Percentiles rank a stretch among this genome's conserved stretches.
Evolutionary conservation across 2,888 invertebrate species (phyloP).

Genomic region (Apocheima hispidaria): DNA sequence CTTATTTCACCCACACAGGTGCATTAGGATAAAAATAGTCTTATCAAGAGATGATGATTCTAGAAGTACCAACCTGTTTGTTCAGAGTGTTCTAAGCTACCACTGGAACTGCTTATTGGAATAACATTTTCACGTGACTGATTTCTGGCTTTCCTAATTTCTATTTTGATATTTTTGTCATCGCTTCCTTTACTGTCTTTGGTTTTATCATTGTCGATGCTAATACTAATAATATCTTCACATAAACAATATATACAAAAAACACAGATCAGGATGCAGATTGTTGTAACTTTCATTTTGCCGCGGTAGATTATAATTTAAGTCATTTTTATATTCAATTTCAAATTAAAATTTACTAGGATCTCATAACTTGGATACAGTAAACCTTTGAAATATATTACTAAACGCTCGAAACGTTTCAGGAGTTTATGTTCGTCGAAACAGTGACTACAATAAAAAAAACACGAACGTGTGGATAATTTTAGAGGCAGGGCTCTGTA

Average conservation of each 20-base stretch:
- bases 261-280: conserved; percentile 29
- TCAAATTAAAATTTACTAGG: conserved; percentile 39
- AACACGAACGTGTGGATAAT: not conserved
- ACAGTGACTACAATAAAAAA: not conserved
- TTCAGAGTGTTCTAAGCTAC: conserved; percentile 15
- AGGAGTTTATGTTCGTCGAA: conserved; percentile 7
- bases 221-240: conserved; percentile 20
- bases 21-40: not conserved
- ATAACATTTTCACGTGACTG: not conserved
- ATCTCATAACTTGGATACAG: conserved; percentile 27
- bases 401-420: conserved; percentile 9
- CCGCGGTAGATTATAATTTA: conserved; percentile 4
- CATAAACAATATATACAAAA: conserved; percentile 17
- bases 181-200: conserved; percentile 27
- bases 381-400: conserved; percentile 14
- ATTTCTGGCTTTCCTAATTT: conserved; percentile 12
- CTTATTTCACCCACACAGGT: not conserved
- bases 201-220: conserved; percentile 22
- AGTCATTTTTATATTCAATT: conserved; percentile 12
- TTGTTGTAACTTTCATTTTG: conserved; percentile 25
- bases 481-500: conserved; percentile 2
- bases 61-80: conserved; percentile 8
- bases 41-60: not conserved
- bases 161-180: conserved; percentile 16
- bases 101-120: conserved; percentile 7